Evolutionary conservation across 2,888 invertebrate genomes (phyloP).

Genomic region (Eretmocerus hayati): DNA sequence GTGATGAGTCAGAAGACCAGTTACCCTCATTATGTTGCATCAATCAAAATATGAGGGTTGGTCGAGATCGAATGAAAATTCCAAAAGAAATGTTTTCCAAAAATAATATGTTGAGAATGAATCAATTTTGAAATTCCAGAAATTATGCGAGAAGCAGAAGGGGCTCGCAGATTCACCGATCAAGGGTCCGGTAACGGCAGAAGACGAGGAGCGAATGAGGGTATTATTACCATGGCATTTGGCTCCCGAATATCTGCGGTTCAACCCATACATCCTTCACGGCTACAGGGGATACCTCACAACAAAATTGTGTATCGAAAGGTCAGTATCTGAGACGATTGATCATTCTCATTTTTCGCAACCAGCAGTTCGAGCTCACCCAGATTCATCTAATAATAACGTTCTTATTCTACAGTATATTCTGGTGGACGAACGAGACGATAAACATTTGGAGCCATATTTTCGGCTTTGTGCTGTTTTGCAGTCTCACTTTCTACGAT

Average conservation of each 20-base stretch:
- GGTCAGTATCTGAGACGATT: too few relatives aligned
- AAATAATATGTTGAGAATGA: neutral
- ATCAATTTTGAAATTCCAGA: too few relatives aligned
- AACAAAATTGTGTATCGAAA: slow-evolving; percentile 79
- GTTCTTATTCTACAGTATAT: slow-evolving; percentile 71
- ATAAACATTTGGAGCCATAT: slow-evolving; percentile 97
- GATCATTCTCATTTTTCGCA: neutral
- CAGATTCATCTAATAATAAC: too few relatives aligned
- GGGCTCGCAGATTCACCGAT: slow-evolving; percentile 29
- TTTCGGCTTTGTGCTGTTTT: slow-evolving; percentile 76
- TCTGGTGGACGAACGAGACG: slow-evolving; percentile 97
- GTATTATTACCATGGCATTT: slow-evolving; percentile 48
- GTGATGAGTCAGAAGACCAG: too few relatives aligned
- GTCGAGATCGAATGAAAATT: too few relatives aligned
- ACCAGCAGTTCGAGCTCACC: too few relatives aligned
- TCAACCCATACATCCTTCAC: slow-evolving; percentile 76
- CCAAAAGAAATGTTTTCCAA: too few relatives aligned
- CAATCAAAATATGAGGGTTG: too few relatives aligned
- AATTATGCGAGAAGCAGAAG: slow-evolving; percentile 3
- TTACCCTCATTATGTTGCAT: too few relatives aligned
- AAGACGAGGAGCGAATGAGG: slow-evolving; percentile 40
- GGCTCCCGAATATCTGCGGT: slow-evolving; percentile 77
- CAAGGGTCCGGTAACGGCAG: slow-evolving; percentile 31
- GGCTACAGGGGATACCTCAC: slow-evolving; percentile 81
- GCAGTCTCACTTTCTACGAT: slow-evolving; percentile 78